Base-by-base conservation (phyloP, 2,797 vertebrate species). In the Mormyrops boulengeri region DNA sequence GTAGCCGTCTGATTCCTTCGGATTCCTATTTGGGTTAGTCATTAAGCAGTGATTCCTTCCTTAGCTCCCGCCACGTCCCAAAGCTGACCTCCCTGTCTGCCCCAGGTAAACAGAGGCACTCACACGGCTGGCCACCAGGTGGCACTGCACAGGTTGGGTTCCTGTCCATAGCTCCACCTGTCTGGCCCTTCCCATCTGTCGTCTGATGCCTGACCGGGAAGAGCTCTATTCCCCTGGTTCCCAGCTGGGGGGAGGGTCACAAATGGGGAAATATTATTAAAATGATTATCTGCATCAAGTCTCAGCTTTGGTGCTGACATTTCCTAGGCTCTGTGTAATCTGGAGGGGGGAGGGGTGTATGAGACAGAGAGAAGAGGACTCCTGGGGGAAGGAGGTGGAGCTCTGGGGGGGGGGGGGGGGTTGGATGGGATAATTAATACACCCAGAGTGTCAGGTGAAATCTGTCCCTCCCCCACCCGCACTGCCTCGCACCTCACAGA, bases 191-290 rank as follows among this genome's bases (percentile, higher is more conserved):
- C 77, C 5, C 77, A 47, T n/a, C 5, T 97, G 97, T 96, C 97
- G 98, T 97, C 97, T 96, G 96, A 97, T 98, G 98, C 98, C 98
- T 99, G 98, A 99, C 98, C 98, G 97, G 96, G 97, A 97, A 97
- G 98, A 97, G 97, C 97, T 97, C 97, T 98, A 99, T 99, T 99
- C 98, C 98, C 98, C 94, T 95, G 97, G 97, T 97, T 97, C 97
- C 95, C 96, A 2, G 80, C 41, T 69, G 26, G 62, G 62, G 26
- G 26, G 62, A 17, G 26, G 97, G 97, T 97, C 98, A 99, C 98
- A 99, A 99, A 99, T 99, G 98, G 98, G 99, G 98, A 99, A 99
- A 99, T 99, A 99, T 99, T 99, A 99, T 99, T 99, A 98, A 99
- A 99, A 99, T 99, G 98, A 99, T 99, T 99, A 99, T 99, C 98